Percentiles rank a stretch among this genome's conserved stretches.
phyloP scores from a whole-genome alignment of 2,797 vertebrate genomes.

The Takifugu rubripes region DNA sequence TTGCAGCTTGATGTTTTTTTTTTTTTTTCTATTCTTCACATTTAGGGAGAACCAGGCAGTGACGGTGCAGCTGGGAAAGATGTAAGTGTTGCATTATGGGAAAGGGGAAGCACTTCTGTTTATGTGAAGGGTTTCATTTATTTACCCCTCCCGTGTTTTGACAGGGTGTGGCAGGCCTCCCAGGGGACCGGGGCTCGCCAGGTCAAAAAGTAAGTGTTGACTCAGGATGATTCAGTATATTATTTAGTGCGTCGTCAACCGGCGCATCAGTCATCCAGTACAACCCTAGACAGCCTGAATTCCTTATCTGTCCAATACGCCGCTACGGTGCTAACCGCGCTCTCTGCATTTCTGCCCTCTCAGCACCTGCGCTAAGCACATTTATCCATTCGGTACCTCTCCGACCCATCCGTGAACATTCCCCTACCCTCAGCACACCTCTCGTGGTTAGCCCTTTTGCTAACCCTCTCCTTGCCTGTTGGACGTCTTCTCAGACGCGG shows the following conservation, averaged over 20 bases:
- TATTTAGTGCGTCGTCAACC: slow-evolving; percentile 10
- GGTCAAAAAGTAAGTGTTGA: slow-evolving; percentile 85
- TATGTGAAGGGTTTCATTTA: slow-evolving; percentile 1
- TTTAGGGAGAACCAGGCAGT: slow-evolving; percentile 86
- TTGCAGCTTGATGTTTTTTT: slow-evolving; percentile 6
- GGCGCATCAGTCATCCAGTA: slow-evolving; percentile 25
- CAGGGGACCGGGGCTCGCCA: slow-evolving; percentile 76
- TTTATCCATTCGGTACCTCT: slow-evolving; percentile 58
- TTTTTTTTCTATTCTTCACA: slow-evolving; percentile 25
- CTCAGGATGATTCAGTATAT: slow-evolving; percentile 14
- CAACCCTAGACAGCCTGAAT: slow-evolving; percentile 6
- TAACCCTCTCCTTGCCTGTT: slow-evolving; percentile 19
- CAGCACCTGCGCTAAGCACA: slow-evolving; percentile 58
- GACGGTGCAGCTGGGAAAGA: slow-evolving; percentile 89
- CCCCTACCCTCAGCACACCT: slow-evolving; percentile 44
- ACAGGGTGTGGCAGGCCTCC: slow-evolving; percentile 82
- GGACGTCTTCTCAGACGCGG: slow-evolving; percentile 29
- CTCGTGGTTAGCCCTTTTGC: slow-evolving; percentile 11
- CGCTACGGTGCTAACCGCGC: background rate
- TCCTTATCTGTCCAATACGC: background rate
- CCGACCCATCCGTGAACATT: slow-evolving; percentile 23
- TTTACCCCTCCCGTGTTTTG: slow-evolving; percentile 17
- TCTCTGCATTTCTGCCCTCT: slow-evolving; percentile 39
- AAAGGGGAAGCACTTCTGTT: no score
- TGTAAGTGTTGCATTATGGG: slow-evolving; percentile 69